These are phyloP conservation scores for Heliocidaris erythrogramma DNA, from an alignment of 35 echinoderm and acorn worm genomes.

Conservation along the genomic window DNA sequence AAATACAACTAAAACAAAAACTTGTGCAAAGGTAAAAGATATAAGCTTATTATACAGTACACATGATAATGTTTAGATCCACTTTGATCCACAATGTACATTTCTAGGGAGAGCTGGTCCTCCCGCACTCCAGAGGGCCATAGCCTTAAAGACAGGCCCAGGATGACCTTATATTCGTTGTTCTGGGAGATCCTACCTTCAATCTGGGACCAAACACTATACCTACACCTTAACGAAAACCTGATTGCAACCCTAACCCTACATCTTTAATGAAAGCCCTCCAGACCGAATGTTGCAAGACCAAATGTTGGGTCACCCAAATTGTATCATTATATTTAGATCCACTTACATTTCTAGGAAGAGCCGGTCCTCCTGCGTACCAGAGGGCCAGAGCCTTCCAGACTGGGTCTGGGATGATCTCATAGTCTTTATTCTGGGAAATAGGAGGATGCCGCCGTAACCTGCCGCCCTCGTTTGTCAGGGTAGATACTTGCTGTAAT, in stretches of 20 bases:
- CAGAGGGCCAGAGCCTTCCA: slow-evolving; percentile 93
- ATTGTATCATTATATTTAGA: too few relatives aligned
- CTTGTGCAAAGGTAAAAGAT: too few relatives aligned
- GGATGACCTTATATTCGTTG: slow-evolving; percentile 87
- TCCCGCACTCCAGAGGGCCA: slow-evolving; percentile 86
- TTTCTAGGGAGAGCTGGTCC: slow-evolving; percentile 87
- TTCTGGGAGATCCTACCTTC: neutral
- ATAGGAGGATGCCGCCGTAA: slow-evolving; percentile 68
- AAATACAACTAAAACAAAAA: too few relatives aligned
- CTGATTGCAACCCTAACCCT: too few relatives aligned
- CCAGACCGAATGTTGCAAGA: too few relatives aligned
- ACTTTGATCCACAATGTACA: slow-evolving; percentile 58
- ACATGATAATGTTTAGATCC: too few relatives aligned
- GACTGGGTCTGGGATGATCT: slow-evolving; percentile 92
- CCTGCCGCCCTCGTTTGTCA: slow-evolving; percentile 94
- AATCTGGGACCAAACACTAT: too few relatives aligned
- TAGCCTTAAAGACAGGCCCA: slow-evolving; percentile 89
- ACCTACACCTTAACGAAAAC: too few relatives aligned
- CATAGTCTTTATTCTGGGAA: slow-evolving; percentile 74
- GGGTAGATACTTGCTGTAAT: slow-evolving; percentile 64
- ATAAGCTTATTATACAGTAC: too few relatives aligned
- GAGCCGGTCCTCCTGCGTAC: slow-evolving; percentile 94
- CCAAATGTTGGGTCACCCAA: too few relatives aligned
- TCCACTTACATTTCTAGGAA: slow-evolving; percentile 94
- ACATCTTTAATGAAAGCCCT: too few relatives aligned